phyloP scores from a whole-genome alignment of 2,888 invertebrate species.

The Oeneis ivallda region DNA sequence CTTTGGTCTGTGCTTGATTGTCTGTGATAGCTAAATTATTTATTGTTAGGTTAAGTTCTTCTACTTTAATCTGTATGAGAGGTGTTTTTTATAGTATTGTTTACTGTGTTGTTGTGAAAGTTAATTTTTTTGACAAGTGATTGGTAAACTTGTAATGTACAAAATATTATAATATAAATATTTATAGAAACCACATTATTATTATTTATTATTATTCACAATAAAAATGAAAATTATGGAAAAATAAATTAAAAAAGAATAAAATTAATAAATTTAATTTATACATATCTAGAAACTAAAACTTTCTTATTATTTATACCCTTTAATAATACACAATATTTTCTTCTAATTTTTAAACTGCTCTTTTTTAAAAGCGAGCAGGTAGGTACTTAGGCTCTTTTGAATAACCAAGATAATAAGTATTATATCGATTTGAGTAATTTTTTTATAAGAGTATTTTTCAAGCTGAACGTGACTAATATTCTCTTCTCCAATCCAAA shows the following conservation, averaged over 20 bases:
- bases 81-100: constrained; percentile 11
- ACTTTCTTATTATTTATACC: neutral
- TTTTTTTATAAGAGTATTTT: too few species aligned
- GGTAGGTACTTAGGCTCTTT: neutral
- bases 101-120: constrained; percentile 18
- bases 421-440: too few species aligned
- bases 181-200: too few species aligned
- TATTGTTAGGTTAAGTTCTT: constrained; percentile 28
- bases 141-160: constrained; percentile 25
- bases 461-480: too few species aligned
- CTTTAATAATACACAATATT: neutral
- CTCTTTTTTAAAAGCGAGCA: too few species aligned
- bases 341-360: neutral
- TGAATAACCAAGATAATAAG: too few species aligned
- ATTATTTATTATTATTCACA: too few species aligned
- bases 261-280: too few species aligned
- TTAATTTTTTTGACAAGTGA: constrained; percentile 15
- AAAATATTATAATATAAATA: constrained; percentile 11
- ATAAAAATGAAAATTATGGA: too few species aligned
- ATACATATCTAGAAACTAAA: too few species aligned
- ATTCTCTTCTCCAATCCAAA: too few species aligned
- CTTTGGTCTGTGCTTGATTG: constrained; percentile 3
- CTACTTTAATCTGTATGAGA: constrained; percentile 16
- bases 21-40: constrained; percentile 38
- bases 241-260: too few species aligned